Base-by-base conservation (phyloP, 2,797 vertebrate species). In the Myotis myotis region DNA sequence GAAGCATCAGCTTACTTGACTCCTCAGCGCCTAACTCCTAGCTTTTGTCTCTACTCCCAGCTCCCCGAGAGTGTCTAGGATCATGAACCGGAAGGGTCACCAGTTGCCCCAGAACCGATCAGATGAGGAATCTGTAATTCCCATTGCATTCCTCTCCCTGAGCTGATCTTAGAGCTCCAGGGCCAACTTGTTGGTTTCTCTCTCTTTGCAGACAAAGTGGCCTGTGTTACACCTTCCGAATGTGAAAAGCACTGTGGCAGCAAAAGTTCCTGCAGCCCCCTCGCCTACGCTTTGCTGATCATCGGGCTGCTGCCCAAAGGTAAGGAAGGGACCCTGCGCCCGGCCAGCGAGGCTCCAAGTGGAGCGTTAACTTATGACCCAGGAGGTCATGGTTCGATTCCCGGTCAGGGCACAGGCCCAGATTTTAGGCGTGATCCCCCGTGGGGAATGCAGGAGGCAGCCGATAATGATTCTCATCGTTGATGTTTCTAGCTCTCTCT, bases 201-300 rank as follows among this genome's bases (percentile, higher is more conserved):
- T 96, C 81, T 94, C 71, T 66, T 33, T 68, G 44, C 89, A 97
- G 97, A 97, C 33, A 22, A 86, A 71, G 96, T 96, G 86, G 96
- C 96, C 0, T 97, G 97, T 22, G 70, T 41, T 7, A 75, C 90
- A 1, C 96, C 96, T 62, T 95, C 94, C 0, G 91, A 95, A 25
- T 97, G 97, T 81, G 5, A 76, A 12, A 95, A 94, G 91, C 33
- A 76, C 53, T 97, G 96, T 13, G 96, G 88, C 6, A 0, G 13
- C 51, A 6, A 7, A 2, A 23, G 0, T n/a, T 41, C 57, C 3
- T 96, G 97, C 81, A 96, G 33, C 41, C 2, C n/a, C 64, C 10
- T 92, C 0, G 91, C 96, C 51, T 95, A 92, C 25, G 90, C 92
- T 0, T 0, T 57, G 36, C 78, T 97, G 57, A 76, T 95, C 47